Conservation (phyloP, 2,797 vertebrate species). For the Lepilemur septentrionalis region DNA sequence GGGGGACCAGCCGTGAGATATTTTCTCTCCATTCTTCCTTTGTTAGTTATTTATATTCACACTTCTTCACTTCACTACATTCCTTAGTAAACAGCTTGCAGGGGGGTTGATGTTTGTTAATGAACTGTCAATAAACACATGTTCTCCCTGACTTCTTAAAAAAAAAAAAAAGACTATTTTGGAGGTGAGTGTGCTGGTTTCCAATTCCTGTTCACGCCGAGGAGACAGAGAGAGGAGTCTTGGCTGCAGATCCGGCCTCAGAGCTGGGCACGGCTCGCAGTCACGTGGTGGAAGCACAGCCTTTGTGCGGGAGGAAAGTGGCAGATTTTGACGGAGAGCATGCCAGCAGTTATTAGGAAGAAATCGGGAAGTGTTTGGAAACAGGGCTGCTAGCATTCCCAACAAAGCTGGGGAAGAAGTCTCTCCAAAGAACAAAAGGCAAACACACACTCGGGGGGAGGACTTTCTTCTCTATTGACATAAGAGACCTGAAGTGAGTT, state of each 20-base stretch:
- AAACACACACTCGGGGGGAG: not conserved
- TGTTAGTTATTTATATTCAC: constrained; percentile 84
- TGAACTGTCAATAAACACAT: constrained; percentile 84
- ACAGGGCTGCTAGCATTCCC: constrained; percentile 61
- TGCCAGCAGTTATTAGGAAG: constrained; percentile 65
- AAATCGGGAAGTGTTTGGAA: constrained; percentile 74
- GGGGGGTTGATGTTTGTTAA: constrained; percentile 84
- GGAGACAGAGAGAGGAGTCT: constrained; percentile 45
- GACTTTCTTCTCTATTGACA: constrained; percentile 44
- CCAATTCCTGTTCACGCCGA: constrained; percentile 58
- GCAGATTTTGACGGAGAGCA: constrained; percentile 71
- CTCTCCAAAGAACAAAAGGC: constrained; percentile 24
- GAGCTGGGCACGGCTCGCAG: not conserved
- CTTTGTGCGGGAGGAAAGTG: constrained; percentile 42
- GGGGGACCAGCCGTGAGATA: constrained; percentile 47
- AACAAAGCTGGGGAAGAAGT: constrained; percentile 52
- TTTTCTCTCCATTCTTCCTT: constrained; percentile 56
- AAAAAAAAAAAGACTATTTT: constrained; percentile 52
- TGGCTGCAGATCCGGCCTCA: not conserved
- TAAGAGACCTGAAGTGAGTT: not conserved
- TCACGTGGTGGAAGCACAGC: not conserved
- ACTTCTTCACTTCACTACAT: constrained; percentile 75
- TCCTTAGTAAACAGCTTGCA: constrained; percentile 83
- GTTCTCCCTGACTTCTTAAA: constrained; percentile 67
- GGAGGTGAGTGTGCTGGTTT: constrained; percentile 57